These are phyloP conservation scores for Erythrocercus mccallii DNA, from an alignment of 2,113 vertebrate genomes.

Conservation along the genomic window DNA sequence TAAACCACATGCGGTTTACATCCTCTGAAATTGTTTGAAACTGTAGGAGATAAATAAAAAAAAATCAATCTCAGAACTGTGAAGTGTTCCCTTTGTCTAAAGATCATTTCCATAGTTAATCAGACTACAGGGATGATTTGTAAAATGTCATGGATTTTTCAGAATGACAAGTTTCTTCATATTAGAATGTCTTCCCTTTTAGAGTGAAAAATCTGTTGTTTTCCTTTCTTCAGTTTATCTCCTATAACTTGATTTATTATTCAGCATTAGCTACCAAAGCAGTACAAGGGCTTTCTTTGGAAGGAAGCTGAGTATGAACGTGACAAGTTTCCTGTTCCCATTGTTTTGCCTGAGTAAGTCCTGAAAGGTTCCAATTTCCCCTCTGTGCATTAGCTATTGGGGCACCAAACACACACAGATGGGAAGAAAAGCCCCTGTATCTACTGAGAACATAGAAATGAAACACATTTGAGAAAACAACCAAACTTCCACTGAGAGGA, in stretches of 20 bases:
- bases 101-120: slow-evolving; percentile 13
- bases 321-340: neutral
- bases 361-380: neutral
- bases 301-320: neutral
- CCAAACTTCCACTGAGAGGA: neutral
- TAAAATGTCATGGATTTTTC: neutral
- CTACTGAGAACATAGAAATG: neutral
- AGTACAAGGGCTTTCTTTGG: neutral
- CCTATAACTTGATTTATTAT: neutral
- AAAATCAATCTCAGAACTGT: neutral
- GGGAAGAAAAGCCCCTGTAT: neutral
- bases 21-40: neutral
- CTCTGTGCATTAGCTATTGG: neutral
- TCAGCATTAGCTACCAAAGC: neutral
- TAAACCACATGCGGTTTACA: neutral
- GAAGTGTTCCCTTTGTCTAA: neutral
- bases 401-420: neutral
- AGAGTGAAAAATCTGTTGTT: neutral
- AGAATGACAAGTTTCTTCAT: neutral
- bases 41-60: neutral
- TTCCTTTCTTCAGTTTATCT: neutral
- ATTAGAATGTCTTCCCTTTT: neutral
- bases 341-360: neutral
- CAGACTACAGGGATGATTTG: neutral
- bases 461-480: neutral